Percentiles rank a stretch among this genome's conserved stretches.
These are phyloP conservation scores for Leptinotarsa rubiginosa DNA, from an alignment of 2,888 invertebrate genomes.

Conservation along the genomic window DNA sequence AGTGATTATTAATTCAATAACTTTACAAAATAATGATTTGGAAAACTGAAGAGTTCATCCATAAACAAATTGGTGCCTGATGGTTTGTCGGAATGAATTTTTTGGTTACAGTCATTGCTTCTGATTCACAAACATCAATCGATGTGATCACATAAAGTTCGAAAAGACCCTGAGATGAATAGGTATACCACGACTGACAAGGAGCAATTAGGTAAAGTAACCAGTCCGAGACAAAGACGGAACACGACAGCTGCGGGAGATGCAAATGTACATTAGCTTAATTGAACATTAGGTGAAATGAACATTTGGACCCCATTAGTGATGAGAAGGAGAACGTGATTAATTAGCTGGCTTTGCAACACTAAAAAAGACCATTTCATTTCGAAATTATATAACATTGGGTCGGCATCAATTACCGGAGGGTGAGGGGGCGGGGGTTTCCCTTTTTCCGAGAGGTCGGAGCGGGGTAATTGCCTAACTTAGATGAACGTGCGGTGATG, in stretches of 20 bases:
- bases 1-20: too few species aligned
- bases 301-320: slow-evolving; percentile 67
- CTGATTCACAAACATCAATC: not conserved
- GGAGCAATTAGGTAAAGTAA: slow-evolving; percentile 66
- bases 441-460: slow-evolving; percentile 3
- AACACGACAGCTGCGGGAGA: slow-evolving; percentile 58
- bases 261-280: slow-evolving; percentile 69
- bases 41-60: too few species aligned
- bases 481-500: slow-evolving; percentile 11
- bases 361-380: slow-evolving; percentile 57
- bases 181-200: slow-evolving; percentile 50
- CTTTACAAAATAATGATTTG: too few species aligned
- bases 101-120: too few species aligned
- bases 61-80: too few species aligned
- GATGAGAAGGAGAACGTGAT: slow-evolving; percentile 64
- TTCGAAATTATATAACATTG: slow-evolving; percentile 56
- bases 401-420: slow-evolving; percentile 30
- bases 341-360: slow-evolving; percentile 62
- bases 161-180: slow-evolving; percentile 5
- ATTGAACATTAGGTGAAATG: slow-evolving; percentile 69
- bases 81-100: too few species aligned
- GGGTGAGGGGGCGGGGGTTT: not conserved
- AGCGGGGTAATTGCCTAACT: slow-evolving; percentile 22
- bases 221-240: slow-evolving; percentile 59
- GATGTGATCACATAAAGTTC: not conserved